Evolutionary conservation across 2,797 vertebrate species (phyloP).

Genomic region (Manis javanica): DNA sequence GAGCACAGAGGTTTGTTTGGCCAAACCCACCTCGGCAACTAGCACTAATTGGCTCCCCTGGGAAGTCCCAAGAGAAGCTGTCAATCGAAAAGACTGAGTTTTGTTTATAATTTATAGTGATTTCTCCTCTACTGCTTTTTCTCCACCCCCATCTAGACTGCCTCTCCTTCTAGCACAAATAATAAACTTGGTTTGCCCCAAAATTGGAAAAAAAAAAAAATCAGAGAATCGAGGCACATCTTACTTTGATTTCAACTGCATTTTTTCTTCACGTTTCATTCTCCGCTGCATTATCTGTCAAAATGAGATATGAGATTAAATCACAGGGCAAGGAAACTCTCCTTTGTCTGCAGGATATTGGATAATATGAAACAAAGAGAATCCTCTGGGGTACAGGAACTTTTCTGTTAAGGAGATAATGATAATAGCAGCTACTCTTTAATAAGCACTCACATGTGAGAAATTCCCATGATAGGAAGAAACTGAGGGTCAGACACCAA

Average conservation of each 20-base stretch:
- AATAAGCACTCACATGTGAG: not conserved
- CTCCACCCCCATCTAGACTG: not conserved
- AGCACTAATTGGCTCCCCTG: constrained; percentile 71
- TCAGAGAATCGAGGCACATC: not conserved
- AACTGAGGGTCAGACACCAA: not conserved
- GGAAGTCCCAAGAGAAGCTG: constrained; percentile 65
- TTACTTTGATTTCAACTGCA: not conserved
- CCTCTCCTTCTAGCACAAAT: not conserved
- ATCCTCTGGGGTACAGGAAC: not conserved
- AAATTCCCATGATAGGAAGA: not conserved
- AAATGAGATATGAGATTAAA: not conserved
- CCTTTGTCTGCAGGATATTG: not conserved
- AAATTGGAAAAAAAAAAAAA: not conserved
- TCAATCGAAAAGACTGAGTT: constrained; percentile 30
- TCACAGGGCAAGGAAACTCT: not conserved
- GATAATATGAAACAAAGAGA: not conserved
- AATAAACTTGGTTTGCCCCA: constrained; percentile 1
- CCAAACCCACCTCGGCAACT: constrained; percentile 62
- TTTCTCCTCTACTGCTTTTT: constrained; percentile 31
- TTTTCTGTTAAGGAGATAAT: not conserved
- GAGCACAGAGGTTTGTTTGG: not conserved
- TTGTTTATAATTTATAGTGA: constrained; percentile 68
- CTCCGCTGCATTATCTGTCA: not conserved
- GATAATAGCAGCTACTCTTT: not conserved
- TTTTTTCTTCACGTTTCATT: not conserved